Base-by-base conservation (phyloP, 2,888 invertebrate species). In the Sthenelais limicola region DNA sequence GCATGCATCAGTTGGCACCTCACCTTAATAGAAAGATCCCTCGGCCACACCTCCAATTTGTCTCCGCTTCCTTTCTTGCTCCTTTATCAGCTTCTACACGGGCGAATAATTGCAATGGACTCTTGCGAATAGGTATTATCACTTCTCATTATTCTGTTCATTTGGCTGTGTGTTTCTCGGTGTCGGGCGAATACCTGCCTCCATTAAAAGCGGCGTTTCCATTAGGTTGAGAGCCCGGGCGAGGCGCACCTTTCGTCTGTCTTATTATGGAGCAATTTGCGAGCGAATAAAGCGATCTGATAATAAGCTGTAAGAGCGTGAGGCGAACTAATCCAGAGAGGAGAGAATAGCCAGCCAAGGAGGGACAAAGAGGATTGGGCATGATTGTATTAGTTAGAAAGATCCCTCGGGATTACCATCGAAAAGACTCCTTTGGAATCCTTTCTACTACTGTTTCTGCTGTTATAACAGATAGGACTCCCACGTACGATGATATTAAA, bases 141-240 rank as follows among this genome's bases (percentile, higher is more conserved):
- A 56, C 30, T 56, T 56, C 56, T 56, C 56, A 56, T 56, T 56
- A 56, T 56, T 56, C 56, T 56, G 56, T 56, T 56, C 56, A 56
- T 56, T 56, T 56, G 56, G 56, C 56, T 56, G 56, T 56, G 56
- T 56, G 56, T 56, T 56, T 56, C 52, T 30, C 30, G 15, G 52
- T 15, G 32, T 24, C 56, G 28, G 18, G 32, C 52, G 21, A 56
- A 56, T 56, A 56, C 56, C 56, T 32, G 56, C 18, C 18, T 33
- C 18, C 56, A 28, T 30, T 56, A 30, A 56, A n/a, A 33, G 32
- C 56, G n/a, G 32, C 30, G 28, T 32, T 12, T 56, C 56, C 56
- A 56, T 56, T 56, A 56, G 56, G 28, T 32, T 56, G 56, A 56
- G 56, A 56, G 56, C 56, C 56, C 18, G 26, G 30, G 56, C 56